phyloP scores from a whole-genome alignment of 2,888 invertebrate genomes.

The Cinara cedri region DNA sequence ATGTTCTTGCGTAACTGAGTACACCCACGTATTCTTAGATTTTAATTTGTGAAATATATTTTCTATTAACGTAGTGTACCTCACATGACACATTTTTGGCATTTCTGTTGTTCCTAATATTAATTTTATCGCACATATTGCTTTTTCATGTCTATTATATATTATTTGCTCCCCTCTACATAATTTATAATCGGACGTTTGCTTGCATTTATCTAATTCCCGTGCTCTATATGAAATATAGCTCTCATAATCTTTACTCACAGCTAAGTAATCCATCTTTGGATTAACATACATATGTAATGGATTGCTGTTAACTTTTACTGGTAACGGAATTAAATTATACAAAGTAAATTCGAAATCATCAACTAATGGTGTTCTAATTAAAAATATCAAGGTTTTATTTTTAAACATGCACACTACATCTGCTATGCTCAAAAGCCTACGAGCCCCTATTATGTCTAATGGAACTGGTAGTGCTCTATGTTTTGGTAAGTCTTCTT shows the following conservation, averaged over 20 bases:
- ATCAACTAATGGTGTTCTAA: no score
- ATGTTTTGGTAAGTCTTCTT: background rate
- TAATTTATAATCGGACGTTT: background rate
- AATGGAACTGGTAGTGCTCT: background rate
- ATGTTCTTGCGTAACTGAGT: background rate
- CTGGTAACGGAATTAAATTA: background rate
- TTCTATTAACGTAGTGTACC: background rate
- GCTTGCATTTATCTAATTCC: background rate
- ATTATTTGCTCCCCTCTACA: background rate
- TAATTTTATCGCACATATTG: background rate
- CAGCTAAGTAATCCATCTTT: no score
- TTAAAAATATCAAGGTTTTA: no score
- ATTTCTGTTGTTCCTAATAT: background rate
- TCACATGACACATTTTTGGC: background rate
- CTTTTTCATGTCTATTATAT: background rate
- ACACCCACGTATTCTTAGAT: background rate
- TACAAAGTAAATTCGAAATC: background rate
- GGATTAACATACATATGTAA: no score
- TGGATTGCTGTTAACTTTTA: no score
- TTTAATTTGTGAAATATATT: background rate
- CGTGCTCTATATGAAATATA: no score
- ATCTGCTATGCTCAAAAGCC: no score
- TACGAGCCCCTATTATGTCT: background rate
- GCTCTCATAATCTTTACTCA: no score
- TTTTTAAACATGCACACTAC: no score